Percentiles rank a stretch among this genome's conserved stretches.
Conservation (phyloP, 2,113 vertebrate genomes). For the Ptychochromis oligacanthus region DNA sequence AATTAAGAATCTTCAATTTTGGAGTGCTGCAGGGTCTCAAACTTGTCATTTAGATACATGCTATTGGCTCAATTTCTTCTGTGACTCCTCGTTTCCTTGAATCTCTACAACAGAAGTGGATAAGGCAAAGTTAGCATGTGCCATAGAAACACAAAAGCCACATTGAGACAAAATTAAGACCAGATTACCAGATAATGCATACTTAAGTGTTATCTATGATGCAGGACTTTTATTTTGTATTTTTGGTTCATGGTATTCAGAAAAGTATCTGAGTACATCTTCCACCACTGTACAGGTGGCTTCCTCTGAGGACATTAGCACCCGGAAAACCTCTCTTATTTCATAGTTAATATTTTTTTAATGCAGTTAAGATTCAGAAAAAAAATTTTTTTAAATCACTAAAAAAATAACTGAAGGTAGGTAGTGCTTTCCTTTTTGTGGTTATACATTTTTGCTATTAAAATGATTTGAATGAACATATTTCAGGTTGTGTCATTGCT, state of each 20-base stretch:
- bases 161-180: neutral
- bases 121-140: too few relatives aligned
- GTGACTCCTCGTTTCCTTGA: too few relatives aligned
- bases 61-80: too few relatives aligned
- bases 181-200: fast-evolving
- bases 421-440: neutral
- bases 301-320: too few relatives aligned
- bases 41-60: too few relatives aligned
- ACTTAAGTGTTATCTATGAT: neutral
- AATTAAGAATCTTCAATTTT: too few relatives aligned
- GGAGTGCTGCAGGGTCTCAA: too few relatives aligned
- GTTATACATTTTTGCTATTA: neutral
- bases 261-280: neutral
- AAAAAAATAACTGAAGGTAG: neutral
- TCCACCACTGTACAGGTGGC: neutral
- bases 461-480: neutral
- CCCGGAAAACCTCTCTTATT: too few relatives aligned
- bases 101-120: too few relatives aligned
- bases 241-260: neutral
- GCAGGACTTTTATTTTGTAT: neutral
- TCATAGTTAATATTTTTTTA: neutral
- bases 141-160: too few relatives aligned
- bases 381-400: too few relatives aligned
- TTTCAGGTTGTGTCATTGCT: neutral
- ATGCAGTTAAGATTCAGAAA: neutral